These are phyloP conservation scores for Crotalus adamanteus DNA, from an alignment of 2,797 vertebrate genomes.

Conservation along the genomic window DNA sequence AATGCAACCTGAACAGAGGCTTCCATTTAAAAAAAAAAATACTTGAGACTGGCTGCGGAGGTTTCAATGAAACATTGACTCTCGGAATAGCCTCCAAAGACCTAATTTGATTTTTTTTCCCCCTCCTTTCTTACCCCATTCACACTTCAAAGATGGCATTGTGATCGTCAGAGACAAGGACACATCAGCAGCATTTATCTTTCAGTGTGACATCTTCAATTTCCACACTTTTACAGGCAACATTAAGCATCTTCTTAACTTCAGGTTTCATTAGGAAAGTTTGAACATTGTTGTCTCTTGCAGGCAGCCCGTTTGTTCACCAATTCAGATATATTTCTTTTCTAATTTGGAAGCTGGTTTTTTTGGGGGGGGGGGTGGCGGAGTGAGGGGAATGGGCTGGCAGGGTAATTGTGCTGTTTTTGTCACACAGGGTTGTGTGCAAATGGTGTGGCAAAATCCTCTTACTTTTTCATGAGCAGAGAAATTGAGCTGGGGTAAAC, in stretches of 20 bases:
- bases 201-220: conserved; percentile 41
- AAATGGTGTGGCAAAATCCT: not conserved
- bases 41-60: conserved; percentile 11
- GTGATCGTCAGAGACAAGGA: conserved; percentile 49
- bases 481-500: not conserved
- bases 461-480: not conserved
- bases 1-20: not conserved
- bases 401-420: not conserved
- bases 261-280: not conserved
- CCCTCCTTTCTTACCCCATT: conserved; percentile 9
- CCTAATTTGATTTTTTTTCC: conserved; percentile 29
- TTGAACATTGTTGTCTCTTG: not conserved
- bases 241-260: conserved; percentile 39
- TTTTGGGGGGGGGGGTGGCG: no score
- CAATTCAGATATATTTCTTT: not conserved
- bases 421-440: not conserved
- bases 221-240: conserved; percentile 41
- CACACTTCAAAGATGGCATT: conserved; percentile 52
- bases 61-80: fast-evolving
- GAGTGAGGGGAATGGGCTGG: not conserved
- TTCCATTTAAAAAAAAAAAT: not conserved
- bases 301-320: not conserved
- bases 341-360: not conserved
- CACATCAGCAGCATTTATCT: conserved; percentile 37
- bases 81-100: conserved; percentile 17